Conservation (phyloP, 2,113 vertebrate species). For the Helogale parvula region DNA sequence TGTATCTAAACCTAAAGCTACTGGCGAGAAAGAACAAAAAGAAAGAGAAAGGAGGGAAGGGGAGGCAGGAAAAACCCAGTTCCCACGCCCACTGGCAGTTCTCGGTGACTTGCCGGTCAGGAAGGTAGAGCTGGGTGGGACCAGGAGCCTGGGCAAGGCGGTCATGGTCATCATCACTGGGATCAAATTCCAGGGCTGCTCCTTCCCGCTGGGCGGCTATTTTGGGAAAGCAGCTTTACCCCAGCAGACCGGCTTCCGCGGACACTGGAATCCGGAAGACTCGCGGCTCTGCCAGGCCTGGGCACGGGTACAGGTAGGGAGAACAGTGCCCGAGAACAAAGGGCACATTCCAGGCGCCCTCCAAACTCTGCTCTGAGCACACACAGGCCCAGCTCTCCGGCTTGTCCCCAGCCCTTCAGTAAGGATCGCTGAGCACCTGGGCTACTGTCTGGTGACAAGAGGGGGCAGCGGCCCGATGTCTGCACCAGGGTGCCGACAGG, state of each 20-base stretch:
- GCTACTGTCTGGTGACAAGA: background rate
- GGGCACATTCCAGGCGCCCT: background rate
- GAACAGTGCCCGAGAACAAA: background rate
- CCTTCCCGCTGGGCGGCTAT: background rate
- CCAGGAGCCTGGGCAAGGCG: background rate
- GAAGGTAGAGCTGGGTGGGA: background rate
- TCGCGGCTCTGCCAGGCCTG: background rate
- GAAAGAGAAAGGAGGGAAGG: background rate
- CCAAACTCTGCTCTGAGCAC: background rate
- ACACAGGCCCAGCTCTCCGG: background rate
- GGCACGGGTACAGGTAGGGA: background rate
- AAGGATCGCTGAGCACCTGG: background rate
- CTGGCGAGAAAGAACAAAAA: background rate
- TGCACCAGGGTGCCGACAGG: background rate
- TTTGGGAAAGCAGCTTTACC: background rate
- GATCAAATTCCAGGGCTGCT: constrained; percentile 32
- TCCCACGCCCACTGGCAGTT: background rate
- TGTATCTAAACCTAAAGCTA: background rate
- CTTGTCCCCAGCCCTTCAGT: background rate
- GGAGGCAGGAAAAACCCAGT: background rate
- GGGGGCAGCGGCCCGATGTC: background rate
- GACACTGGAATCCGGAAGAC: constrained; percentile 18
- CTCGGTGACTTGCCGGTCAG: accelerated
- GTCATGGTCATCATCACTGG: accelerated
- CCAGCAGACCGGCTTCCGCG: background rate